Percentiles rank a stretch among this genome's conserved stretches.
These are phyloP conservation scores for Ischnus inquisitorius DNA, from an alignment of 2,888 invertebrate species.

Conservation along the genomic window DNA sequence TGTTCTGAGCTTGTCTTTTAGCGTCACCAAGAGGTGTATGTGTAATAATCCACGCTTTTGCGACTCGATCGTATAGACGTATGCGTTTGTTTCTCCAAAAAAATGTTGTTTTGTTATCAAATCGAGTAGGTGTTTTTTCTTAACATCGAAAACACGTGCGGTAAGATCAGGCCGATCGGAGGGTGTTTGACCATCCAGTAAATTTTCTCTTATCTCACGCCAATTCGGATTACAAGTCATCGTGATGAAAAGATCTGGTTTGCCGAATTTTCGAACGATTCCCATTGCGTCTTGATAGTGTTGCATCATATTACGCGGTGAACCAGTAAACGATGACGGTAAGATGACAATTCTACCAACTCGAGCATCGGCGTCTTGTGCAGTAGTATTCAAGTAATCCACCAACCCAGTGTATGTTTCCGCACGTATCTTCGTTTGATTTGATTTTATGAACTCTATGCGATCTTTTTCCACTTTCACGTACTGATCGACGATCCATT, in stretches of 20 bases:
- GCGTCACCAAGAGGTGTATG: no score
- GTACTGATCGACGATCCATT: slow-evolving; percentile 64
- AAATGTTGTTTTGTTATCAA: slow-evolving; percentile 56
- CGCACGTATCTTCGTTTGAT: slow-evolving; percentile 65
- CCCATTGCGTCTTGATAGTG: slow-evolving; percentile 71
- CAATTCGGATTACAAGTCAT: slow-evolving; percentile 70
- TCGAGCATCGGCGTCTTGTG: no score
- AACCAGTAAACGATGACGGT: slow-evolving; percentile 68
- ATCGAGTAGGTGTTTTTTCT: slow-evolving; percentile 64
- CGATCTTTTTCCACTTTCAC: slow-evolving; percentile 66
- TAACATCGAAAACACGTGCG: slow-evolving; percentile 64
- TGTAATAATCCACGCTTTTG: slow-evolving; percentile 71
- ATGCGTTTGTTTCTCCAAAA: slow-evolving; percentile 65
- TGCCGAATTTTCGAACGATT: slow-evolving; percentile 65
- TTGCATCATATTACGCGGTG: slow-evolving; percentile 70
- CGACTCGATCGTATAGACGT: slow-evolving; percentile 68
- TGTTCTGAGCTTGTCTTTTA: slow-evolving; percentile 69
- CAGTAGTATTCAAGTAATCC: no score
- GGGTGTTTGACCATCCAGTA: slow-evolving; percentile 63
- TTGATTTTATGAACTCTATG: slow-evolving; percentile 41
- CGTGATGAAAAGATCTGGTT: no score
- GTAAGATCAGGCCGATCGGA: no score
- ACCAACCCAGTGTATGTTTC: slow-evolving; percentile 63
- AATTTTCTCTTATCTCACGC: slow-evolving; percentile 70
- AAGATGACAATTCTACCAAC: slow-evolving; percentile 65